Base-by-base conservation (phyloP, 2,113 vertebrate genomes). In the Alethe diademata region DNA sequence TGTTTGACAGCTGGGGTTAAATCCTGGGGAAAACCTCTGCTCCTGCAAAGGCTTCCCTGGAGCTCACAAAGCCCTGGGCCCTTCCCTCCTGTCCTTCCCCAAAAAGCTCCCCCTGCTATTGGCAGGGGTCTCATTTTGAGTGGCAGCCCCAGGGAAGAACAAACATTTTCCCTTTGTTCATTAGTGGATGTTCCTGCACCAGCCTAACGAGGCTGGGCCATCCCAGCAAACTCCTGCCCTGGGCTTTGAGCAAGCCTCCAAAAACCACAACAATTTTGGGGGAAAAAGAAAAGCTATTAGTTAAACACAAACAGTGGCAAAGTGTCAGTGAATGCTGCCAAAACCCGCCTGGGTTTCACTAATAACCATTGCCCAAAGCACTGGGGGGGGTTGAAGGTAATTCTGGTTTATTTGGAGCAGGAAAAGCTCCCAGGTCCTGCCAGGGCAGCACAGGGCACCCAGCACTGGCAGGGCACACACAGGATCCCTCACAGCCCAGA, bases 271-370 rank as follows among this genome's bases (percentile, higher is more conserved):
- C 81, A 65, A 92, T 88, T 75, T 71, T 1, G 2, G 31, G 19
- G 31, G 42, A 3, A 11, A 60, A 87, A 94, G 86, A 76, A 93
- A 92, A 42, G 84, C 92, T 54, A 60, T 96, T 91, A 81, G 93
- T 96, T 95, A 95, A 97, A 96, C 54, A 84, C 36, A 94, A 96
- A 69, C 35, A 94, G 88, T 64, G 94, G 74, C 88, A 60, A 47
- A 90, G 88, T 78, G 91, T 86, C 90, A 86, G 95, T 9, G 9
- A 88, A 57, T 51, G 81, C 42, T 86, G 96, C 84, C 86, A 90
- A 71, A 72, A 94, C 42, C 74, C 54, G 93, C 82, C 78, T 51
- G 92, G 84, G 80, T 79, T 91, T 91, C 96, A 69, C 90, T 80
- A 71, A 89, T 48, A 93, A 75, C 61, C 50, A 78, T 80, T 67